Evolutionary conservation across 2,888 invertebrate species (phyloP).

Genomic region (Villa cingulata): DNA sequence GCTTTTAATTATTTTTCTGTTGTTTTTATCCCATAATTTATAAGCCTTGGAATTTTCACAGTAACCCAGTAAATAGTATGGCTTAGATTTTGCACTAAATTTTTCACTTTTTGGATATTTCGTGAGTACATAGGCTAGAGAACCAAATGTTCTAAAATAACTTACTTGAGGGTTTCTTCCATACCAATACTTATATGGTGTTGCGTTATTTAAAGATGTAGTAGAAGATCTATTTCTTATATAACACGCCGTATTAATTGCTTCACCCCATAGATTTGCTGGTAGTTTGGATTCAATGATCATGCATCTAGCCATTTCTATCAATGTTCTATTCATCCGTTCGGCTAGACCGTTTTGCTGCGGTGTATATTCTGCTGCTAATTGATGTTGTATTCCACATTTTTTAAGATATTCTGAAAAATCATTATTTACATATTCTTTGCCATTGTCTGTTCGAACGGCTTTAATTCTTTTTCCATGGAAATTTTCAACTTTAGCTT

Average conservation of each 20-base stretch:
- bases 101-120: slow-evolving; percentile 5
- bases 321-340: background rate
- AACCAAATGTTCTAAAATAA: background rate
- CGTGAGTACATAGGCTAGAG: background rate
- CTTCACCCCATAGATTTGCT: background rate
- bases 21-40: background rate
- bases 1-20: background rate
- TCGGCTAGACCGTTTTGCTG: background rate
- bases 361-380: background rate
- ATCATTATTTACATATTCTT: background rate
- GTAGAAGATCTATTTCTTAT: background rate
- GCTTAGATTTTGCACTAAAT: slow-evolving; percentile 7
- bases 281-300: background rate
- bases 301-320: background rate
- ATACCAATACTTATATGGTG: background rate
- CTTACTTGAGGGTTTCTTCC: background rate
- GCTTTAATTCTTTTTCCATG: background rate
- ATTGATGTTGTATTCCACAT: background rate
- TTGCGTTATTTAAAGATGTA: background rate
- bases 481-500: background rate
- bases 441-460: background rate
- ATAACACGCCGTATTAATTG: background rate
- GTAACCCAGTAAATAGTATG: background rate
- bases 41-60: background rate
- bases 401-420: background rate